phyloP scores from a whole-genome alignment of 2,797 vertebrate genomes.

The Muscicapa striata region DNA sequence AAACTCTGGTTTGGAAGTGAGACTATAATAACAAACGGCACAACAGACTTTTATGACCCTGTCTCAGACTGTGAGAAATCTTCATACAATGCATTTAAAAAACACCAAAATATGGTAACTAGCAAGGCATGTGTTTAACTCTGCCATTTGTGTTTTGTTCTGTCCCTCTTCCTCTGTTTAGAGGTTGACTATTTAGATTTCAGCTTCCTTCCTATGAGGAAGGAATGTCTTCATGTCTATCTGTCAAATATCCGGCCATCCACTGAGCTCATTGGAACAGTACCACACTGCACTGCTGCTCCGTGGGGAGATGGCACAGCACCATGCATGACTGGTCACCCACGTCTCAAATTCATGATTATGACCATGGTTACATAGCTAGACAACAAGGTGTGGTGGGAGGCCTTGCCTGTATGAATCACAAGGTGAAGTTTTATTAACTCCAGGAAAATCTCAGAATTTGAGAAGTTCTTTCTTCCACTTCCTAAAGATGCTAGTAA shows the following conservation, averaged over 20 bases:
- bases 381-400: slow-evolving; percentile 20
- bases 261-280: not conserved
- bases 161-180: slow-evolving; percentile 20
- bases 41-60: not conserved
- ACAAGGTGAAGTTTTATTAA: not conserved
- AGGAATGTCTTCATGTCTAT: not conserved
- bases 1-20: not conserved
- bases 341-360: not conserved
- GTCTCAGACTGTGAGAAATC: not conserved
- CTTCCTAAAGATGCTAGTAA: not conserved
- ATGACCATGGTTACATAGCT: not conserved
- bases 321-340: not conserved
- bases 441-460: not conserved
- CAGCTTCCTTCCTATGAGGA: slow-evolving; percentile 18
- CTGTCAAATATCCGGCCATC: not conserved
- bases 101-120: not conserved
- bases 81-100: not conserved
- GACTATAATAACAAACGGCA: not conserved
- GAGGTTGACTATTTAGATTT: slow-evolving; percentile 8
- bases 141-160: not conserved
- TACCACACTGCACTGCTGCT: not conserved
- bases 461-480: not conserved
- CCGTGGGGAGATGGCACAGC: not conserved
- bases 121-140: not conserved
- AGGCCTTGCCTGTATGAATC: not conserved